Evolutionary conservation across 2,888 invertebrate species (phyloP).

Genomic region (Acrocyrtus sp.): DNA sequence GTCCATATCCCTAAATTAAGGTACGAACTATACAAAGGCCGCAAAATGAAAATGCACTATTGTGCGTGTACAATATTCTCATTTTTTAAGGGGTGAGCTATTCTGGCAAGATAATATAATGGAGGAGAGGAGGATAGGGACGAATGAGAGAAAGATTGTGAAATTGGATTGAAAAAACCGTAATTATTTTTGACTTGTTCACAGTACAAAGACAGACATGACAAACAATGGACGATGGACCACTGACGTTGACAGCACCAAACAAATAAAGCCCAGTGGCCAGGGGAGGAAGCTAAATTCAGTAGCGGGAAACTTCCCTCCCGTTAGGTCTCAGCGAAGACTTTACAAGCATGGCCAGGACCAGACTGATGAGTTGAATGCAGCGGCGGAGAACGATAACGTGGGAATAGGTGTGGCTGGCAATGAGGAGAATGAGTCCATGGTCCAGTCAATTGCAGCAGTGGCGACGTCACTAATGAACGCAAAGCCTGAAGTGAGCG

Average conservation of each 20-base stretch:
- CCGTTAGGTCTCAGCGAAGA: constrained; percentile 44
- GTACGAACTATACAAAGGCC: too few relatives aligned
- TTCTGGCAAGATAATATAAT: too few relatives aligned
- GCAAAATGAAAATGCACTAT: too few relatives aligned
- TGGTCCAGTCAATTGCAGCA: constrained; percentile 59
- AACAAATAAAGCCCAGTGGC: constrained; percentile 13
- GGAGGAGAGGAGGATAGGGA: too few relatives aligned
- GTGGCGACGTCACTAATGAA: constrained; percentile 58
- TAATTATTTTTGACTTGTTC: constrained; percentile 55
- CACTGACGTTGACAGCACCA: constrained; percentile 53
- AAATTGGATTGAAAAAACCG: constrained; percentile 32
- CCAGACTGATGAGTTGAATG: constrained; percentile 49
- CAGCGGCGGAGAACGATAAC: constrained; percentile 40
- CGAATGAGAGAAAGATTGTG: too few relatives aligned
- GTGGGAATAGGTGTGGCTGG: constrained; percentile 26
- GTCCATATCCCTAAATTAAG: too few relatives aligned
- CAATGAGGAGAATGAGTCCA: constrained; percentile 45
- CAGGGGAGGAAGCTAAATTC: too few relatives aligned
- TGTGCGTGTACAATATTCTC: too few relatives aligned
- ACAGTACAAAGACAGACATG: constrained; percentile 62
- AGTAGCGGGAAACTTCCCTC: constrained; percentile 35
- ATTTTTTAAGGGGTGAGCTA: too few relatives aligned
- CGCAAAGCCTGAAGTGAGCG: constrained; percentile 10
- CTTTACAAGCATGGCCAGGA: constrained; percentile 51
- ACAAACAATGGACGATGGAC: constrained; percentile 57